Evolutionary conservation across 2,797 vertebrate species (phyloP).

Genomic region (Antrozous pallidus): DNA sequence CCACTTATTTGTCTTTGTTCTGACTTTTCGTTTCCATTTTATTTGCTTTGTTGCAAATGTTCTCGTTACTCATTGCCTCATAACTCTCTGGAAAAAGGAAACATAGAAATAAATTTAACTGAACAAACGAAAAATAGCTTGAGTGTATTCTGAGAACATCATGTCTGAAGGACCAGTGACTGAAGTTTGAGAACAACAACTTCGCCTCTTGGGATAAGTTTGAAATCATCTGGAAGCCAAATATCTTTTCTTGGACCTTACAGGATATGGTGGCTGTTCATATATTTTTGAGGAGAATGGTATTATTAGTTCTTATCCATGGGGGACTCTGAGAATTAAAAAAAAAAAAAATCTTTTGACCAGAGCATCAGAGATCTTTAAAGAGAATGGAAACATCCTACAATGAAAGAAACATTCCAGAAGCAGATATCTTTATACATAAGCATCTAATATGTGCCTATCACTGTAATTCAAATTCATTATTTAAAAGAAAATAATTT

Average conservation of each 20-base stretch:
- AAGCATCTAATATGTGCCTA: neutral
- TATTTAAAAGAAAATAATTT: conserved; percentile 23
- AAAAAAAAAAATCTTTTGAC: neutral
- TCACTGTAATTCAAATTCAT: neutral
- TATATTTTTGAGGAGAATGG: neutral
- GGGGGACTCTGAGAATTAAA: neutral
- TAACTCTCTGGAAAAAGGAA: neutral
- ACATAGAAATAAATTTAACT: neutral
- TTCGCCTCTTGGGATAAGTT: neutral
- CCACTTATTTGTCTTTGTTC: neutral
- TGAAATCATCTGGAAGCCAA: conserved; percentile 11
- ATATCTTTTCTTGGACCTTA: neutral
- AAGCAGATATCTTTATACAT: neutral
- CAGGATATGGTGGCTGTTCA: neutral
- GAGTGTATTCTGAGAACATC: neutral
- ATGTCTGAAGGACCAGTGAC: neutral
- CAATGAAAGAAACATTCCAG: neutral
- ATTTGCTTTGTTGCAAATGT: neutral
- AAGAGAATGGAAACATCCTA: neutral
- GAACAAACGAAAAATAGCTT: neutral
- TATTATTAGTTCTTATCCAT: neutral
- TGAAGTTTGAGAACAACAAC: neutral
- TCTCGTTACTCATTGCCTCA: neutral
- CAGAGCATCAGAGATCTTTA: neutral
- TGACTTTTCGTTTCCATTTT: neutral